These are phyloP conservation scores for Cossypha polioptera DNA, from an alignment of 2,797 vertebrate genomes.

Conservation along the genomic window DNA sequence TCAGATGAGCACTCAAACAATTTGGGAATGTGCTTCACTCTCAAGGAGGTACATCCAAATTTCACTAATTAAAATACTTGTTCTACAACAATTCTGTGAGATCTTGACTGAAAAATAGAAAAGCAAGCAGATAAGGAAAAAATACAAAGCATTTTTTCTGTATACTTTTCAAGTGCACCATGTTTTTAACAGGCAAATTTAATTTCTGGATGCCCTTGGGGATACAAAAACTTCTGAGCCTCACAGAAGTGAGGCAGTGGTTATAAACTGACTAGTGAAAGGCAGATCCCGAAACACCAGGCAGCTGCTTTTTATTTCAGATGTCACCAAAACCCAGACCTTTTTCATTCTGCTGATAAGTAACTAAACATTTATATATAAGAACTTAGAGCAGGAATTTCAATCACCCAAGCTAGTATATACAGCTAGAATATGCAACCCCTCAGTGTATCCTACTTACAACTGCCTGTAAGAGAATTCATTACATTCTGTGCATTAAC, in stretches of 20 bases:
- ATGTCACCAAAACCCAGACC: not conserved
- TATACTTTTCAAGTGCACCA: not conserved
- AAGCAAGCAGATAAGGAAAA: not conserved
- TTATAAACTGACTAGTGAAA: not conserved
- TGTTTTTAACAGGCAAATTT: not conserved
- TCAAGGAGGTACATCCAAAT: not conserved
- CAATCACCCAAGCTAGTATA: not conserved
- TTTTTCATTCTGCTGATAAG: slow-evolving; percentile 38
- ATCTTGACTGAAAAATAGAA: not conserved
- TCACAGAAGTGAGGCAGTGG: not conserved
- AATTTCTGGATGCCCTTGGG: not conserved
- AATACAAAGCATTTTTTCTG: not conserved
- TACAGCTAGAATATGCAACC: slow-evolving; percentile 14
- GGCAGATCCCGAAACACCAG: not conserved
- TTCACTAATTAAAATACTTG: not conserved
- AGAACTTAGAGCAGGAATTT: slow-evolving; percentile 25
- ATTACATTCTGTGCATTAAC: not conserved
- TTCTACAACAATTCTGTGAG: not conserved
- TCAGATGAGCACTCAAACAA: not conserved
- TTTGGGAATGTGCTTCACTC: not conserved
- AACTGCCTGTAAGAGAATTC: not conserved
- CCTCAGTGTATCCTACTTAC: not conserved
- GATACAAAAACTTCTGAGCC: not conserved
- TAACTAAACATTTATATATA: slow-evolving; percentile 38
- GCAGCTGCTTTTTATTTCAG: slow-evolving; percentile 38